Base-by-base conservation (phyloP, 2,797 vertebrate genomes). In the Crenuchus spilurus region DNA sequence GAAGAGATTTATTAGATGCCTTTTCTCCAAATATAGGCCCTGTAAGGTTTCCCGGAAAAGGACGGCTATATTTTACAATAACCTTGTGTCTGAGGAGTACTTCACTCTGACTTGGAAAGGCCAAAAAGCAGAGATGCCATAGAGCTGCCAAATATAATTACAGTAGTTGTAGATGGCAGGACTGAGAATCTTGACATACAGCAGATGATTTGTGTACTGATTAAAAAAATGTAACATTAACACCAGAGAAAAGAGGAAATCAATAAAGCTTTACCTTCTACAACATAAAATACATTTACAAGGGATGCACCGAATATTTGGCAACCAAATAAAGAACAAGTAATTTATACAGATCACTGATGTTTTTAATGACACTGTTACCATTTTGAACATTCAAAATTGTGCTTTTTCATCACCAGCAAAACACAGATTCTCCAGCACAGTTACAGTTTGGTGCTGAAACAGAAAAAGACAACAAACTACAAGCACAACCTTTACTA, bases 1-100 rank as follows among this genome's bases (percentile, higher is more conserved):
- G 55, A 70, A 61, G 26, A 82, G 86, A 90, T 90, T 90, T 88
- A 90, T 91, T 81, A 84, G 82, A 85, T 78, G 82, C 81, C 79
- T 78, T 49, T 74, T 76, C 79, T 87, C 87, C 81, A 86, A 88
- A 89, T 87, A 87, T 89, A 92, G 84, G 83, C 66, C 64, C 78
- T 66, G 49, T 41, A 54, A 74, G 65, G 58, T 57, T 72, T 78
- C 28, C 61, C 46, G 71, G 66, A 61, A 76, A 78, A 49, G 4
- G 24, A 31, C 57, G 48, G 46, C 31, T 44, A 66, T 84, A 31
- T 77, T 81, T 83, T 62, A 51, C 62, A 69, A 70, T 42, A 48
- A 35, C 26, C 39, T 75, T 78, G 57, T 62, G n/a, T 75, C 80
- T 70, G 69, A 63, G 39, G 22, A 58, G 18, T 35, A 11, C 22